Evolutionary conservation across 2,888 invertebrate species (phyloP).

Genomic region (Notodonta ziczac): DNA sequence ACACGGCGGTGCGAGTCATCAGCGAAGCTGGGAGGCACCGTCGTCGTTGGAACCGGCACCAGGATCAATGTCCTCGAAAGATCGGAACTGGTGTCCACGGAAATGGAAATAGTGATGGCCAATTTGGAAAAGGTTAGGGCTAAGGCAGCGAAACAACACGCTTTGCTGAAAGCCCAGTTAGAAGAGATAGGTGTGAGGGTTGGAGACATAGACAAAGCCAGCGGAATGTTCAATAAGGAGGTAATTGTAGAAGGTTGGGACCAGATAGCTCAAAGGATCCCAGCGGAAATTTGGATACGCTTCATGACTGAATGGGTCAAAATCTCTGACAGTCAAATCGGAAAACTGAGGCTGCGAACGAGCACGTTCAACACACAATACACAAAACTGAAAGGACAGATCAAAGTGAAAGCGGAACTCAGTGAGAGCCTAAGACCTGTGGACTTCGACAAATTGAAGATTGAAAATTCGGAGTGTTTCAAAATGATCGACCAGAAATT

Average conservation of each 20-base stretch:
- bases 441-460: constrained; percentile 86
- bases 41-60: constrained; percentile 60
- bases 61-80: constrained; percentile 81
- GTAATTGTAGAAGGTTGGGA: constrained; percentile 83
- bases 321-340: constrained; percentile 79
- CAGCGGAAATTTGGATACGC: constrained; percentile 85
- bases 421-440: constrained; percentile 85
- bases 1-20: constrained; percentile 67
- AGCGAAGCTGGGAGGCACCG: constrained; percentile 62
- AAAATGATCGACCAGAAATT: constrained; percentile 83
- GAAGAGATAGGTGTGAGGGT: constrained; percentile 84
- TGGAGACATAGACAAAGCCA: constrained; percentile 76
- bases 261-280: constrained; percentile 85
- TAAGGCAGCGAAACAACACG: constrained; percentile 64
- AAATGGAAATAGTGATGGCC: constrained; percentile 74
- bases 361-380: constrained; percentile 82
- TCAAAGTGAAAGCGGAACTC: constrained; percentile 82
- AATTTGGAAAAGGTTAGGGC: constrained; percentile 56
- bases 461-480: constrained; percentile 83
- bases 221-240: constrained; percentile 75
- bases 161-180: constrained; percentile 75
- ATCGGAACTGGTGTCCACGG: constrained; percentile 76
- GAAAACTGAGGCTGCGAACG: constrained; percentile 84
- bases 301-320: constrained; percentile 87
- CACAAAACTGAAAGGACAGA: constrained; percentile 80